phyloP scores from a whole-genome alignment of 1,140 invertebrate species.

The Diorhabda sublineata region DNA sequence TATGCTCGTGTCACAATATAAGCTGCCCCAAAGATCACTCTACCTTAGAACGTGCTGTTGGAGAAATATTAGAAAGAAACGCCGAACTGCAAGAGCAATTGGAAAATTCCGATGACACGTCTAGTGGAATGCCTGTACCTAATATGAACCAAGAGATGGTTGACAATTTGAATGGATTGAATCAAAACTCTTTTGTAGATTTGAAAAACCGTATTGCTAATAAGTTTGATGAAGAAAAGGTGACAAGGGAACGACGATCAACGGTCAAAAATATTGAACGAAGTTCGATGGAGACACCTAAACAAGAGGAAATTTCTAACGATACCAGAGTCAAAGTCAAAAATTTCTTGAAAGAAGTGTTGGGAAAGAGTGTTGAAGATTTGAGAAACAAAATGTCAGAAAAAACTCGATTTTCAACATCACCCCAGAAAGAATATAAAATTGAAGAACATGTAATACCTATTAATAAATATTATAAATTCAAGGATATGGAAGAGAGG shows the following conservation, averaged over 20 bases:
- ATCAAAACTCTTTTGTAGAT: not conserved
- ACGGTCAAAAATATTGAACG: too few species aligned
- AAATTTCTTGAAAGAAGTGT: too few species aligned
- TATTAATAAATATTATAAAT: constrained; percentile 13
- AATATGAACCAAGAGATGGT: not conserved
- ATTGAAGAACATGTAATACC: not conserved
- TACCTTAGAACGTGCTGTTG: constrained; percentile 24
- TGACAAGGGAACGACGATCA: too few species aligned
- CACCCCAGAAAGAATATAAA: too few species aligned
- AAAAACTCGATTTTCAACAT: too few species aligned
- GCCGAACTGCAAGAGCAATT: constrained; percentile 29
- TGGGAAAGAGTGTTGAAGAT: too few species aligned
- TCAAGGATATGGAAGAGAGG: constrained; percentile 17
- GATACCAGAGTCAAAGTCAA: too few species aligned
- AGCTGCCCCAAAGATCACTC: constrained; percentile 26
- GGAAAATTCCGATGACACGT: constrained; percentile 4
- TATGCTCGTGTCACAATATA: constrained; percentile 35
- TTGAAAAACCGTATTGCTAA: not conserved
- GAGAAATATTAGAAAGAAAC: constrained; percentile 27
- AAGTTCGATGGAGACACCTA: too few species aligned
- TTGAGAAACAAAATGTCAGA: too few species aligned
- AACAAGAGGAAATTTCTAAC: too few species aligned
- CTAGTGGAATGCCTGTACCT: not conserved
- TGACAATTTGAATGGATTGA: not conserved
- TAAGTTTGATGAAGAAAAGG: too few species aligned